Conservation (phyloP, 2,113 vertebrate species). For the Dryoscopus gambensis region DNA sequence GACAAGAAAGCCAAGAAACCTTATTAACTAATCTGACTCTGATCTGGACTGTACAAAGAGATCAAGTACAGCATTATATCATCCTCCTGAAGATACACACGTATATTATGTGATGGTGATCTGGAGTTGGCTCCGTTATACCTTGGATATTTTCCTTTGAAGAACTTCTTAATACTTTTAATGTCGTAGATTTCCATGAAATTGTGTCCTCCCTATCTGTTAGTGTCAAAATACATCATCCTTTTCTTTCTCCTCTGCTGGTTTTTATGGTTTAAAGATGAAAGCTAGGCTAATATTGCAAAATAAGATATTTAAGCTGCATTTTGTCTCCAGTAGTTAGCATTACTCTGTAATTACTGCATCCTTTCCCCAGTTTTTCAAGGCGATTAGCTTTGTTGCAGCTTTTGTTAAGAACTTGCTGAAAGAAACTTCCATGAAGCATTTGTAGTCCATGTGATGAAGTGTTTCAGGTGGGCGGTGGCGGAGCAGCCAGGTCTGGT, state of each 20-base stretch:
- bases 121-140: not conserved
- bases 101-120: not conserved
- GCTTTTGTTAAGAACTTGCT: not conserved
- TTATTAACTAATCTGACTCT: slow-evolving; percentile 41
- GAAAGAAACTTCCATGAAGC: not conserved
- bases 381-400: not conserved
- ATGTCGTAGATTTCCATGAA: not conserved
- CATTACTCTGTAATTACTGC: not conserved
- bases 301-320: not conserved
- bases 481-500: not conserved
- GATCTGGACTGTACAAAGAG: not conserved
- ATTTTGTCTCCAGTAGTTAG: not conserved
- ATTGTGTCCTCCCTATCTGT: not conserved
- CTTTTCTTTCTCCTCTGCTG: not conserved
- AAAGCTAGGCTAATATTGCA: not conserved
- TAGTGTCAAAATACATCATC: not conserved
- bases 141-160: slow-evolving; percentile 9
- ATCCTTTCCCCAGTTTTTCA: not conserved
- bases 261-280: slow-evolving; percentile 6
- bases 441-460: not conserved
- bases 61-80: not conserved
- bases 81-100: not conserved
- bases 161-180: not conserved
- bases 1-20: slow-evolving; percentile 52
- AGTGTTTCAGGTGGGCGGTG: not conserved